These are phyloP conservation scores for Latrodectus geometricus DNA, from an alignment of 1,140 invertebrate species.

Conservation along the genomic window DNA sequence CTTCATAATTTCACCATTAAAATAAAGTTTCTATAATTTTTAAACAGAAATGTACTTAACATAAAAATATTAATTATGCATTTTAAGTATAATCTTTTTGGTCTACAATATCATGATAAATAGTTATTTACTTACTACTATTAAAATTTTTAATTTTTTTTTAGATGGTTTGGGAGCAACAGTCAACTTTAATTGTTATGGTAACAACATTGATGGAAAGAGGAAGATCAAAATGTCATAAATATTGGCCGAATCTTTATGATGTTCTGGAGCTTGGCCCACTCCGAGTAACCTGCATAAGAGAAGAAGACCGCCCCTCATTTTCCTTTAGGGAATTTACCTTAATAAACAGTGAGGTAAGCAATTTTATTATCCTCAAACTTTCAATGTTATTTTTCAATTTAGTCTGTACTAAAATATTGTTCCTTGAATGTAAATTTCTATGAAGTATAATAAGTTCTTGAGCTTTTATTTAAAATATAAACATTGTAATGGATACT, in stretches of 20 bases:
- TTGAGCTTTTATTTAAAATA: too few species aligned
- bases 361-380: constrained; percentile 44
- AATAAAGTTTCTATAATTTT: too few species aligned
- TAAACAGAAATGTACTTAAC: too few species aligned
- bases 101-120: background rate
- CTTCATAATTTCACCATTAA: too few species aligned
- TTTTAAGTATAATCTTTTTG: background rate
- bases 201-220: constrained; percentile 93
- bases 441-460: background rate
- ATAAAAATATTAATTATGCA: too few species aligned
- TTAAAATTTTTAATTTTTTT: constrained; percentile 1
- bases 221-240: constrained; percentile 94
- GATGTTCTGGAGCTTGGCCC: constrained; percentile 79
- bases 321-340: constrained; percentile 92
- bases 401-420: background rate
- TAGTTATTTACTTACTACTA: background rate
- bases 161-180: constrained; percentile 82
- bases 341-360: constrained; percentile 81
- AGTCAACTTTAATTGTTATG: constrained; percentile 93
- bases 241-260: constrained; percentile 94
- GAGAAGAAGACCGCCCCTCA: constrained; percentile 82
- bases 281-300: constrained; percentile 80
- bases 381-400: too few species aligned
- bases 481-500: too few species aligned
- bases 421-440: background rate